Evolutionary conservation across 2,888 invertebrate genomes (phyloP), one percentile per base, ranked within the genome.

Genomic region (Cynaeus angustus): DNA sequence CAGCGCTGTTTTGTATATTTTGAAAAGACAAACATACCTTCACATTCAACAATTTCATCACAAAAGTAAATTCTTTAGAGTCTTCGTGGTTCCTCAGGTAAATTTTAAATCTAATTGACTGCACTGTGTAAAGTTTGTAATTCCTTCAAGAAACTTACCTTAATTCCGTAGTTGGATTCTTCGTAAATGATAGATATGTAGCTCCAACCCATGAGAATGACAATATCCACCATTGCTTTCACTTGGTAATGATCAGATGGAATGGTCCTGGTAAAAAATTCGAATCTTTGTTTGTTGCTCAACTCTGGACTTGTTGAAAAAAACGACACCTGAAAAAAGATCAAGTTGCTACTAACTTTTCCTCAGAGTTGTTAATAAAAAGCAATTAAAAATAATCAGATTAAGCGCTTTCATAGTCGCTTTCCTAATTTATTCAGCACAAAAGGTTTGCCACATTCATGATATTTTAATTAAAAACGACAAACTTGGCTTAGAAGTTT

Each of bases 171-270:
- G 86, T 95, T 97, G 68, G 96, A 96, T 84, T 98, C 97, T 84
- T 98, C 97, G 83, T 97, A 98, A 74, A 98, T 93, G 77, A 98
- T 95, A 58, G 97, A 97, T 13, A 98, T 94, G 85, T 97, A 98
- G 73, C 94, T 95, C 97, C 97, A 98, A 52, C 91, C 90, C 86
- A 98, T 91, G 75, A 89, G 88, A 78, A 90, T 90, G 10, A 98
- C 94, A 75, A 98, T 95, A 82, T 96, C 96, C 13, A 97, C 96
- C 95, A 98, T 98, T 0, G 96, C 97, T 78, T 95, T 93, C 1
- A 95, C 95, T 85, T 98, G 97, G 84, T 97, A 94, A 81, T 94
- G 94, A 85, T 98, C 97, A 0, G 96, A 97, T 0, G 97, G 97
- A 78, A 98, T 97, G 3, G 97, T 98, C 46, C 97, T 88, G 1